Percentiles rank a stretch among this genome's conserved stretches.
Evolutionary conservation across 2,888 invertebrate species (phyloP).

Genomic region (Drosophila imparisetae): DNA sequence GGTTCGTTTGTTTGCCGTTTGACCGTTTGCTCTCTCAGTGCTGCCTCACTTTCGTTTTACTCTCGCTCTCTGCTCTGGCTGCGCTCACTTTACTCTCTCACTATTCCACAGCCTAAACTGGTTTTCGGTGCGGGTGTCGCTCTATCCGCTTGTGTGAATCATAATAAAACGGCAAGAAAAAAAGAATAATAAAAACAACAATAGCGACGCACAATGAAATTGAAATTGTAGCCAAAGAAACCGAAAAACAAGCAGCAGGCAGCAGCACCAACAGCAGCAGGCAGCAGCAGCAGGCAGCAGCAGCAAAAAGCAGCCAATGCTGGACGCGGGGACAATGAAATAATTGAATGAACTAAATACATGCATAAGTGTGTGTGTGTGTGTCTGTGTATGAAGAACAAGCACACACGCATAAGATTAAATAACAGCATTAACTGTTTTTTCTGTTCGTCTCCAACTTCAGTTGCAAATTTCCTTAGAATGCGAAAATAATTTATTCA

Average conservation of each 20-base stretch:
- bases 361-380: slow-evolving; percentile 3
- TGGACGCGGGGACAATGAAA: slow-evolving; percentile 39
- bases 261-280: too few relatives aligned
- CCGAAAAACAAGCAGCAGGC: slow-evolving; percentile 21
- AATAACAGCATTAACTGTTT: neutral
- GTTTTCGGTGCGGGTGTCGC: slow-evolving; percentile 73
- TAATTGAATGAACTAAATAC: slow-evolving; percentile 42
- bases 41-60: slow-evolving; percentile 8
- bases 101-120: slow-evolving; percentile 54
- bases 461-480: neutral
- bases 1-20: slow-evolving; percentile 57
- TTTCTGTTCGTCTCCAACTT: neutral
- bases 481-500: neutral
- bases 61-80: slow-evolving; percentile 8
- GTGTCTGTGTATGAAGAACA: neutral
- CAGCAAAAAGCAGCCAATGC: slow-evolving; percentile 12
- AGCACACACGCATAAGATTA: neutral
- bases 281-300: slow-evolving; percentile 5
- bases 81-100: slow-evolving; percentile 9
- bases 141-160: slow-evolving; percentile 62
- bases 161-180: slow-evolving; percentile 60
- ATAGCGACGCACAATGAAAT: slow-evolving; percentile 61
- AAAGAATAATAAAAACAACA: slow-evolving; percentile 22
- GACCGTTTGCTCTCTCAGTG: neutral
- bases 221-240: slow-evolving; percentile 71